Conservation (phyloP, 2,113 vertebrate genomes). For the Notarius quadriscutis region DNA sequence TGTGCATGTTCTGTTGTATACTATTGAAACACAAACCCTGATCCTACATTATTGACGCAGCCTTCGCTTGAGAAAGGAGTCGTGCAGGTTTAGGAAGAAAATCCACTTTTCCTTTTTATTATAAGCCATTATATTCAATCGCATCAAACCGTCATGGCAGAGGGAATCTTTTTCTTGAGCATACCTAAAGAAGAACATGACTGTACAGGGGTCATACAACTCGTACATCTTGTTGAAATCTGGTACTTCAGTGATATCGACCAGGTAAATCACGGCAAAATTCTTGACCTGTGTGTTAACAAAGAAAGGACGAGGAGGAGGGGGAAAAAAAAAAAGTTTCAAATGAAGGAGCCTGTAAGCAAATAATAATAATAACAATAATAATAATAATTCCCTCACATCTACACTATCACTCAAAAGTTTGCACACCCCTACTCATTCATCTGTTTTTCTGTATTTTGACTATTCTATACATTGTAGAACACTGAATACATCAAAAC, state of each 20-base stretch:
- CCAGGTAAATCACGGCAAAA: constrained; percentile 96
- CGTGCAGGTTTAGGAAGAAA: background rate
- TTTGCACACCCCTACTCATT: too few relatives aligned
- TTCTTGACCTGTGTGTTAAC: constrained; percentile 88
- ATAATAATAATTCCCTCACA: background rate
- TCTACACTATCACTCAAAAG: too few relatives aligned
- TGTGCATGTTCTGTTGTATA: background rate
- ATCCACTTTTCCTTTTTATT: background rate
- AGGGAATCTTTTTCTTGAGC: background rate
- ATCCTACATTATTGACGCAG: background rate
- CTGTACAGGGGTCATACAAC: constrained; percentile 93
- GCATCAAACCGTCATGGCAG: background rate
- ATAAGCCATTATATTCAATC: background rate
- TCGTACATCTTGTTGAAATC: constrained; percentile 99
- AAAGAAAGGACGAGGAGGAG: background rate
- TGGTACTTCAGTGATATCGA: constrained; percentile 98
- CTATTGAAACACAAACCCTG: background rate
- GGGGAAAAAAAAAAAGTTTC: background rate
- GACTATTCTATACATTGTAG: too few relatives aligned
- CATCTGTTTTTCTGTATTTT: too few relatives aligned
- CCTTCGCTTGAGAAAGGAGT: background rate
- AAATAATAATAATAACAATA: background rate
- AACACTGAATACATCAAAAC: too few relatives aligned
- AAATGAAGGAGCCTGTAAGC: background rate
- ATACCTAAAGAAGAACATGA: constrained; percentile 99